A percentile compares a stretch with the other conserved stretches of the same genome.
Evolutionary conservation across 2,113 vertebrate genomes (phyloP).

Genomic region (Sinosuthora webbiana): DNA sequence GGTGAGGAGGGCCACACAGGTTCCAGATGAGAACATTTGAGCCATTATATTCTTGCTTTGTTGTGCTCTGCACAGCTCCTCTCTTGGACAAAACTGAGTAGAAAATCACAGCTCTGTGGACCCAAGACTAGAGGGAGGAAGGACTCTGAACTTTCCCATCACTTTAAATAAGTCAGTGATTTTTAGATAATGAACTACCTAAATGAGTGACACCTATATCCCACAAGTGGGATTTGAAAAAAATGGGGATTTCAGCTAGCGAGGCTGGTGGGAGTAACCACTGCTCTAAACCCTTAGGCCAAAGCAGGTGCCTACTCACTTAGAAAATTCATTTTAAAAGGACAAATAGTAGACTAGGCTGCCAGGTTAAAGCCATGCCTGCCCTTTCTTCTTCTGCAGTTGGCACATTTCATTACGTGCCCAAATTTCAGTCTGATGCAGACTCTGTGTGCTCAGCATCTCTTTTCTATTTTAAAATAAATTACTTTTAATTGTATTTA

Average conservation of each 20-base stretch:
- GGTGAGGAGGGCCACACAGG: neutral
- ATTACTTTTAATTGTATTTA: neutral
- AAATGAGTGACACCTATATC: neutral
- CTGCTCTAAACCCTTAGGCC: neutral
- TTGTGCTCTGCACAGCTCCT: neutral
- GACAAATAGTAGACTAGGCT: neutral
- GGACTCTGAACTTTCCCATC: neutral
- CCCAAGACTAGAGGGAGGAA: neutral
- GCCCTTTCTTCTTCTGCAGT: neutral
- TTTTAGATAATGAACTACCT: neutral
- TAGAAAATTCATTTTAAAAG: neutral
- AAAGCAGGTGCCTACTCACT: neutral
- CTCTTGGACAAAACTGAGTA: neutral
- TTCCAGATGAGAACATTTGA: neutral
- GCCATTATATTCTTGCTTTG: neutral
- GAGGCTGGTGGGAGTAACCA: neutral
- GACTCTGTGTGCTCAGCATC: neutral
- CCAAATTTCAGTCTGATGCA: neutral
- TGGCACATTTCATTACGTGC: neutral
- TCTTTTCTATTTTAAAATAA: neutral
- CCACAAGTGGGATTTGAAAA: neutral
- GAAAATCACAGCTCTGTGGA: neutral
- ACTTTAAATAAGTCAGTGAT: neutral
- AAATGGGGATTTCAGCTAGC: neutral
- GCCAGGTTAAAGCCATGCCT: neutral